These are phyloP conservation scores for Poeciliopsis presidionis DNA, from an alignment of 2,797 vertebrate genomes.

Conservation along the genomic window DNA sequence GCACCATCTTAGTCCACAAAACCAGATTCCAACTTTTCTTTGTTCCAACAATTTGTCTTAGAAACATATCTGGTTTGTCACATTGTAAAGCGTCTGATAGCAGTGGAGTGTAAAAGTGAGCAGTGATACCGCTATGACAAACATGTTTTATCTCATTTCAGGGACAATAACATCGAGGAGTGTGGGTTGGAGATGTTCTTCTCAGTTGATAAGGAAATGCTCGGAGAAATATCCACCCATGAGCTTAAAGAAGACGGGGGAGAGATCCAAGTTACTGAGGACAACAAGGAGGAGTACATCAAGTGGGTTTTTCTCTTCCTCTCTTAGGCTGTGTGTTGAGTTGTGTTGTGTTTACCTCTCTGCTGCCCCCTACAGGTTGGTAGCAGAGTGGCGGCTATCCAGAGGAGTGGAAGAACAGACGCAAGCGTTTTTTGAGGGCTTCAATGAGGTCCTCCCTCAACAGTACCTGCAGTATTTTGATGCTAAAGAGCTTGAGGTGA, in stretches of 20 bases:
- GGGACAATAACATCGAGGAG: slow-evolving; percentile 97
- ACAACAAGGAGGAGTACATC: slow-evolving; percentile 98
- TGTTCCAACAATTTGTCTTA: not conserved
- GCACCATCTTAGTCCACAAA: too few relatives aligned
- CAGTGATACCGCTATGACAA: not conserved
- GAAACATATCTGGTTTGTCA: not conserved
- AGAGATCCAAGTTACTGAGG: slow-evolving; percentile 93
- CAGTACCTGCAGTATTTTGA: slow-evolving; percentile 98
- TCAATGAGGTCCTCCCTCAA: slow-evolving; percentile 97
- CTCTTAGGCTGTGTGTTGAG: not conserved
- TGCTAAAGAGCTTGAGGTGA: slow-evolving; percentile 96
- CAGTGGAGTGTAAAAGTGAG: not conserved
- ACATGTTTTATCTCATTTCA: slow-evolving; percentile 49
- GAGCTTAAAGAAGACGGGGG: slow-evolving; percentile 94
- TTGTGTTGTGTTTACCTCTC: slow-evolving; percentile 72
- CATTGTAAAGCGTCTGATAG: not conserved
- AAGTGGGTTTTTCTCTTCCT: slow-evolving; percentile 78
- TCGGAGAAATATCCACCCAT: slow-evolving; percentile 96
- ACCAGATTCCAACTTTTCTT: too few relatives aligned
- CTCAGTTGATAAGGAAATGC: slow-evolving; percentile 96
- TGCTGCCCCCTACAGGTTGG: slow-evolving; percentile 79
- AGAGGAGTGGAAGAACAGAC: slow-evolving; percentile 97
- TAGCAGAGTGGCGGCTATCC: slow-evolving; percentile 97
- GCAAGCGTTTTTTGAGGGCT: slow-evolving; percentile 97
- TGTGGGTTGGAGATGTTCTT: slow-evolving; percentile 99